Percentiles rank a stretch among this genome's conserved stretches.
These are phyloP conservation scores for Phenganax marumi DNA, from an alignment of 92 coral and sea anemone species.

Conservation along the genomic window DNA sequence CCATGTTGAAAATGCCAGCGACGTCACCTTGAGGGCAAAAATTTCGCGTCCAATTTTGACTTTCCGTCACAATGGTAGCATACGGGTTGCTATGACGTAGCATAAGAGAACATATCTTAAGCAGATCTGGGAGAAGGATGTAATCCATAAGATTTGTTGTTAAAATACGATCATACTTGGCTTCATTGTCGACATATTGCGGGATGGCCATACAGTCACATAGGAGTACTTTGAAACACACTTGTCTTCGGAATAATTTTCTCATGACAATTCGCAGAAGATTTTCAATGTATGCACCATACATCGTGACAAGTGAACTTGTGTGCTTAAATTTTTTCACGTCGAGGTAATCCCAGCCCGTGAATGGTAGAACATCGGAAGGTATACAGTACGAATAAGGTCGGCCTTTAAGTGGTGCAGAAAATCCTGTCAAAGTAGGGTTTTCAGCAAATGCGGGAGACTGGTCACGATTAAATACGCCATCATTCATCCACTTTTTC, in stretches of 20 bases:
- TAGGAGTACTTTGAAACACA: constrained; percentile 43
- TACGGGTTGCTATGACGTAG: constrained; percentile 45
- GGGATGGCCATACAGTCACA: constrained; percentile 58
- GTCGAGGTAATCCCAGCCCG: constrained; percentile 70
- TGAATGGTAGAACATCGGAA: constrained; percentile 55
- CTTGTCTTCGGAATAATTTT: constrained; percentile 38
- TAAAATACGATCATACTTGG: constrained; percentile 61
- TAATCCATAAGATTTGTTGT: constrained; percentile 66
- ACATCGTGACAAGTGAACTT: constrained; percentile 58
- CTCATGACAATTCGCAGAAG: constrained; percentile 44
- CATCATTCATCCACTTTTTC: constrained; percentile 64
- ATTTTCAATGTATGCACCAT: constrained; percentile 60
- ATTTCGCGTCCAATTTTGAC: constrained; percentile 31
- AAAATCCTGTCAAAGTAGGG: constrained; percentile 64
- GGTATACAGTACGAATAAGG: constrained; percentile 35
- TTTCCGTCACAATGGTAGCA: constrained; percentile 59
- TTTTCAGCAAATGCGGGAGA: constrained; percentile 52
- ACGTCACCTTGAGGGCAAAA: constrained; percentile 17
- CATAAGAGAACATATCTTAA: constrained; percentile 46
- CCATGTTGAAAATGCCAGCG: not conserved
- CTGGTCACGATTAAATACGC: constrained; percentile 41
- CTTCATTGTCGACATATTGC: constrained; percentile 44
- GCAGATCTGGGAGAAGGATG: constrained; percentile 53
- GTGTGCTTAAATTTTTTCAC: constrained; percentile 42
- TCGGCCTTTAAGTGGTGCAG: not conserved